Evolutionary conservation across 2,888 invertebrate genomes (phyloP), one percentile per base, ranked within the genome.

Genomic region (Opisthograptis luteolata): DNA sequence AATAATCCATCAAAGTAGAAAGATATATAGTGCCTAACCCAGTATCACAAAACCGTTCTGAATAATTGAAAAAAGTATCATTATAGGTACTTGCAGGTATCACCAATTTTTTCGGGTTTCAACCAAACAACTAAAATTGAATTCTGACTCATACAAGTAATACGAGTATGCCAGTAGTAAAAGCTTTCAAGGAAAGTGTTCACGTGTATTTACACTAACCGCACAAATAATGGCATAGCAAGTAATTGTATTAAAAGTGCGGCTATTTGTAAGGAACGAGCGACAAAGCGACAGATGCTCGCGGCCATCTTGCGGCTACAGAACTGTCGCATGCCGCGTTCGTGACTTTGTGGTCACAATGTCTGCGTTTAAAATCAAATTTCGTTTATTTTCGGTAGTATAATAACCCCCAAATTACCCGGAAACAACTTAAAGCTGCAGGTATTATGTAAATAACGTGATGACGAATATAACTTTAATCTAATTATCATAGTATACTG

Each of bases 221-320:
- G 70, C 88, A 88, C 72, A 71, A 78, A 79, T 81, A 83, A 78
- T 76, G 75, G 76, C 73, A 77, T 67, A 74, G 68, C 70, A 76
- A 76, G 81, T 84, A 57, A 89, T 84, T 86, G 78, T 79, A 80
- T 76, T 76, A 76, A 79, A 77, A 82, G 70, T 78, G 82, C 76
- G 67, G 81, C 83, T 82, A 83, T 84, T 85, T 81, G 74, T 72
- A 72, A 51, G 71, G 76, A 79, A 87, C 84, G 78, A 85, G 87
- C 87, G 88, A 83, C 87, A 87, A 87, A 77, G 76, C 81, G 87
- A 87, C 89, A 90, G 86, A 87, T 89, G 89, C 89, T 87, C 72
- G 81, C 81, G 83, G 88, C 88, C 81, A 86, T 86, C 78, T 81
- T 87, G 84, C 73, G 84, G 84, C 73, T 57, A 70, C 68, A 69